Evolutionary conservation across 2,888 invertebrate species (phyloP), one percentile per base, ranked within the genome.

Genomic region (Ectobius pallidus): DNA sequence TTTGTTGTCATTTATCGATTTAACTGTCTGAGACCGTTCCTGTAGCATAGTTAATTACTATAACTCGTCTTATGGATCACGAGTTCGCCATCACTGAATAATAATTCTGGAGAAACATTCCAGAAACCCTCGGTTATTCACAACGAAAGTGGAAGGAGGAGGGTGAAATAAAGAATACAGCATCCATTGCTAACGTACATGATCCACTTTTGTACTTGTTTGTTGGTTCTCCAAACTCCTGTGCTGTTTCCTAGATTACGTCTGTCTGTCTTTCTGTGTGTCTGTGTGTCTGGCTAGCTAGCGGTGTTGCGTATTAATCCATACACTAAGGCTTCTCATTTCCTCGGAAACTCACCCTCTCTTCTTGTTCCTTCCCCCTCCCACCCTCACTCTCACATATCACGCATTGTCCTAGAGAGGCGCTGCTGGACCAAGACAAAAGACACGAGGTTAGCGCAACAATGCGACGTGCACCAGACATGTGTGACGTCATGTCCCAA

Each of bases 221-320:
- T 46, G 46, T 46, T 46, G 18, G 46, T 14, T 7, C 9, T n/a
- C 25, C 58, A 30, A 58, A 58, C 58, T 30, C n/a, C 58, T 58
- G 32, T 18, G 69, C 69, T 58, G 58, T 58, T 69, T 58, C 58
- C 58, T 69, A 69, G 69, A 69, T 69, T 58, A 69, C 69, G 69
- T 69, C 68, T 68, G 69, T 55, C 52, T 58, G 69, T 58, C 30
- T 58, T 27, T 58, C 1, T 58, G 20, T 49, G 3, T 49, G 11
- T 52, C 52, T 52, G 16, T 20, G 22, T 52, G 9, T 3, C 52
- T 52, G 58, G 27, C 30, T 58, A 30, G 30, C n/a, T 55, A 34
- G 39, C 27, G 69, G 69, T 69, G 69, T 69, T 69, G 69, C 58
- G 69, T 69, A 69, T 69, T 69, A 69, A 69, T 69, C 69, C 69